A percentile compares a stretch with the other conserved stretches of the same genome.
Evolutionary conservation across 2,797 vertebrate species (phyloP).

Genomic region (Falco peregrinus): DNA sequence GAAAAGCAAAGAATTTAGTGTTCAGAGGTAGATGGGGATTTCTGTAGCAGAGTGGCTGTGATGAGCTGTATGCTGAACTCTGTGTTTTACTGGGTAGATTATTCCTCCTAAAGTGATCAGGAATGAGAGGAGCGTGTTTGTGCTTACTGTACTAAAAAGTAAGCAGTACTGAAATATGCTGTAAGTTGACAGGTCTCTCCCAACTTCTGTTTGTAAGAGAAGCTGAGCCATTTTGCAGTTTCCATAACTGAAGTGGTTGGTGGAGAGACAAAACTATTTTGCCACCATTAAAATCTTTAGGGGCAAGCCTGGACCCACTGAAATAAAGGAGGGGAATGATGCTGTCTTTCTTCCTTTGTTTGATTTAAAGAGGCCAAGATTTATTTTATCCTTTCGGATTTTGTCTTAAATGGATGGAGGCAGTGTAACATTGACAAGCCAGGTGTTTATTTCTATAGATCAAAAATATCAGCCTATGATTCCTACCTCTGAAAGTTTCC

Average conservation of each 20-base stretch:
- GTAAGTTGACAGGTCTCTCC: not conserved
- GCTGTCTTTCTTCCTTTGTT: not conserved
- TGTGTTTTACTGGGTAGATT: not conserved
- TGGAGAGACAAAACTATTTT: not conserved
- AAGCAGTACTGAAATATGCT: not conserved
- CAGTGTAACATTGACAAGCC: not conserved
- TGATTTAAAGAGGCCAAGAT: not conserved
- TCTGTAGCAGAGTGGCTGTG: not conserved
- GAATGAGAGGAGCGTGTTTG: not conserved
- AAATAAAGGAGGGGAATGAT: not conserved
- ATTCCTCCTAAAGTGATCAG: not conserved
- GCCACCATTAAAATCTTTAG: not conserved
- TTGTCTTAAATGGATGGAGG: not conserved
- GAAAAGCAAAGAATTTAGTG: conserved; percentile 32
- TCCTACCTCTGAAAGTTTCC: not conserved
- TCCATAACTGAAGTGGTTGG: not conserved
- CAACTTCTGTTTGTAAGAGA: not conserved
- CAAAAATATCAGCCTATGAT: not conserved
- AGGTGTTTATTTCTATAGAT: not conserved
- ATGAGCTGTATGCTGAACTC: not conserved
- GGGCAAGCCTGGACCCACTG: not conserved
- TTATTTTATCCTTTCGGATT: not conserved
- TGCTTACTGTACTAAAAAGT: not conserved
- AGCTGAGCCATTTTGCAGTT: not conserved
- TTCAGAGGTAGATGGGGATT: not conserved